Conservation (phyloP, 2,888 invertebrate genomes). For the Tenthredo notha region DNA sequence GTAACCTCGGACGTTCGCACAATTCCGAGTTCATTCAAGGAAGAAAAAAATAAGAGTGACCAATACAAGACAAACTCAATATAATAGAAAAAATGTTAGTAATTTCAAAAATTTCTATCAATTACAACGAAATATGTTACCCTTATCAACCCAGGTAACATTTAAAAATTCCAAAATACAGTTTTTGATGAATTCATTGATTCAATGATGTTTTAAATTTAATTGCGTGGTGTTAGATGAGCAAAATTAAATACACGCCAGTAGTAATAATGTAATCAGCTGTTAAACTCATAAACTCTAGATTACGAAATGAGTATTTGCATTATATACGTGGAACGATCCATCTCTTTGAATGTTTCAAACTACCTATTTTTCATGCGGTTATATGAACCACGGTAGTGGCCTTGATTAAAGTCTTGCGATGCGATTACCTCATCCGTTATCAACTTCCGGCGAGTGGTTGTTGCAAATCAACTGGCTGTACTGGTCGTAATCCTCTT, state of each 20-base stretch:
- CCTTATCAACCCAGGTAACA: too few relatives aligned
- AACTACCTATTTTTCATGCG: background rate
- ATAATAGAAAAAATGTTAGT: background rate
- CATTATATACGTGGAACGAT: background rate
- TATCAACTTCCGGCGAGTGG: slow-evolving; percentile 2
- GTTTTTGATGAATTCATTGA: background rate
- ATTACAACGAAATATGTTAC: too few relatives aligned
- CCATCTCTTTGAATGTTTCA: background rate
- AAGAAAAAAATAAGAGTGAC: background rate
- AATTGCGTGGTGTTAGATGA: background rate
- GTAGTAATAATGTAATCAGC: background rate
- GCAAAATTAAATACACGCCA: background rate
- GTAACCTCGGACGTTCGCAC: background rate
- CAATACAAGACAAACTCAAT: background rate
- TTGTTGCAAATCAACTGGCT: background rate
- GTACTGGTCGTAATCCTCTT: slow-evolving; percentile 4
- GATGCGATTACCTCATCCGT: slow-evolving; percentile 27
- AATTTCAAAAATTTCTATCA: background rate
- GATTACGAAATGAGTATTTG: background rate
- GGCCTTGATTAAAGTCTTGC: slow-evolving; percentile 24
- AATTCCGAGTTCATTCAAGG: background rate
- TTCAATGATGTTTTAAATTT: background rate
- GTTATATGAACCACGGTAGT: background rate
- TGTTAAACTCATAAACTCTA: background rate
- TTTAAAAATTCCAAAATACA: too few relatives aligned